Percentiles rank a stretch among this genome's conserved stretches.
Conservation (phyloP, 2,113 vertebrate genomes). For the Peromyscus polionotus region DNA sequence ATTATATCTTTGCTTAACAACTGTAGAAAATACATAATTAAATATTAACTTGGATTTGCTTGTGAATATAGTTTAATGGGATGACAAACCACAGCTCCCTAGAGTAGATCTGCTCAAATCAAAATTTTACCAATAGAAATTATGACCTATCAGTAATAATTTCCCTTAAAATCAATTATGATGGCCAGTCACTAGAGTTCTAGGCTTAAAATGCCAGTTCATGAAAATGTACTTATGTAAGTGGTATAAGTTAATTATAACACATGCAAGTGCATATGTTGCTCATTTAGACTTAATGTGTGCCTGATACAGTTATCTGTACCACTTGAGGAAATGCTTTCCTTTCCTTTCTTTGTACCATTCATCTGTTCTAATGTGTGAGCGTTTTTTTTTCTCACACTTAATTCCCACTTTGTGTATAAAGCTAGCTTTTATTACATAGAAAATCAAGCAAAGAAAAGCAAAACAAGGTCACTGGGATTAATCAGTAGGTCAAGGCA, state of each 20-base stretch:
- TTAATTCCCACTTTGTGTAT: not conserved
- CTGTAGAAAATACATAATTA: conserved; percentile 28
- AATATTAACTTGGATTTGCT: conserved; percentile 60
- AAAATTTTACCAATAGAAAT: conserved; percentile 53
- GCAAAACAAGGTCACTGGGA: not conserved
- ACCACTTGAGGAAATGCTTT: not conserved
- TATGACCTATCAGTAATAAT: conserved; percentile 29
- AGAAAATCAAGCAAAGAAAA: not conserved
- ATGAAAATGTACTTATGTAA: not conserved
- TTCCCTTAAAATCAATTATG: conserved; percentile 50
- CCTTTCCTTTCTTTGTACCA: not conserved
- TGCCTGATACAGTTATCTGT: not conserved
- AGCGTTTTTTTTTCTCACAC: not conserved
- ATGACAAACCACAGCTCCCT: conserved; percentile 11
- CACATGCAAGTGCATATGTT: not conserved
- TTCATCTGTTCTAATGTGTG: not conserved
- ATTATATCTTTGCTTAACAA: conserved; percentile 25
- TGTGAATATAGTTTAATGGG: conserved; percentile 10
- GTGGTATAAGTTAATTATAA: not conserved
- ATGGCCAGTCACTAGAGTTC: not conserved
- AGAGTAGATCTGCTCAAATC: not conserved
- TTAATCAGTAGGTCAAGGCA: too few species aligned
- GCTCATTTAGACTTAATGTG: not conserved
- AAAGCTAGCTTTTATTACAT: not conserved
- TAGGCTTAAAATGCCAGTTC: not conserved